A percentile compares a stretch with the other conserved stretches of the same genome.
Evolutionary conservation across 2,113 vertebrate species (phyloP).

Genomic region (Dipodomys stephensi): DNA sequence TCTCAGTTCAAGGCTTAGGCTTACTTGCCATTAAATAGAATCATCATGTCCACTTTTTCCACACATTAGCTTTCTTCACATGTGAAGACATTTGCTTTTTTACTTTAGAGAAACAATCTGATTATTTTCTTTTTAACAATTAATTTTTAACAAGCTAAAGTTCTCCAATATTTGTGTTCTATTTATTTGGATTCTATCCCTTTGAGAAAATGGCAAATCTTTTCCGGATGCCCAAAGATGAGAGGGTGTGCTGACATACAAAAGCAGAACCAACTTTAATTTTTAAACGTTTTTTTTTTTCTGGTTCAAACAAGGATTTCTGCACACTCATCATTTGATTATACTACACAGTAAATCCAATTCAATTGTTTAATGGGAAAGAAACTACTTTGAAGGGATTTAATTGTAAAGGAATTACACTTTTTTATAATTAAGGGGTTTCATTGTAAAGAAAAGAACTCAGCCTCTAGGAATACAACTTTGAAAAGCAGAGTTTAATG

Average conservation of each 20-base stretch:
- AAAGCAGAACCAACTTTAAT: background rate
- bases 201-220: constrained; percentile 8
- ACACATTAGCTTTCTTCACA: too few species aligned
- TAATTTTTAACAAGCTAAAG: too few species aligned
- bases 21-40: too few species aligned
- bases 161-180: too few species aligned
- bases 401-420: background rate
- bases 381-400: background rate
- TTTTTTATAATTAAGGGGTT: background rate
- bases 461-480: background rate
- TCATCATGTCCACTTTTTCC: too few species aligned
- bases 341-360: constrained; percentile 35
- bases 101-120: too few species aligned
- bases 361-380: background rate
- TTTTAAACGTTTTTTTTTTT: background rate
- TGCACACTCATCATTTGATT: background rate
- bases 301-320: constrained; percentile 24
- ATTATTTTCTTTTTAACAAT: too few species aligned
- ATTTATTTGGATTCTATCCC: background rate
- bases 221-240: background rate
- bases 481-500: too few species aligned
- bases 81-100: too few species aligned
- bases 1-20: background rate
- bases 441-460: background rate
- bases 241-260: background rate